Conservation (phyloP, 1,140 invertebrate genomes). For the Drosophila baimaii region DNA sequence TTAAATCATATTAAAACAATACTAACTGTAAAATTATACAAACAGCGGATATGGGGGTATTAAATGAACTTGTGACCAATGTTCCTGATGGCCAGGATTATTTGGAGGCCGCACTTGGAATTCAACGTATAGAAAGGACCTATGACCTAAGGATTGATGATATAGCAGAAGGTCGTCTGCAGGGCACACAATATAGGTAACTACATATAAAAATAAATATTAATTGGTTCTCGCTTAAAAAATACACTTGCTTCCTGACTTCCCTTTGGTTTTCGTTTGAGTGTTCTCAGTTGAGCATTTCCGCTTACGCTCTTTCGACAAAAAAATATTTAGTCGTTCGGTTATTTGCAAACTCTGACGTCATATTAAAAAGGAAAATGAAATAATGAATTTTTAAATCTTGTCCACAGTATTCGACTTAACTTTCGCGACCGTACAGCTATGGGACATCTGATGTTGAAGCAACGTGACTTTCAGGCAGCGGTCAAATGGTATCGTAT, state of each 20-base stretch:
- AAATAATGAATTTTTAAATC: background rate
- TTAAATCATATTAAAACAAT: background rate
- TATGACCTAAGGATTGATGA: constrained; percentile 17
- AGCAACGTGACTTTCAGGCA: constrained; percentile 19
- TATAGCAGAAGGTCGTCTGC: constrained; percentile 17
- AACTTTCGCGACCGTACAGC: constrained; percentile 36
- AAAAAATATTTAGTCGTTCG: no score
- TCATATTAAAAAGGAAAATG: background rate
- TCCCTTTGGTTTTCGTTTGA: no score
- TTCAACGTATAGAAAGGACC: constrained; percentile 17
- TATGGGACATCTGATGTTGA: constrained; percentile 40
- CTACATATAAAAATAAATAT: no score
- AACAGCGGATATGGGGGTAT: background rate
- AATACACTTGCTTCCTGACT: no score
- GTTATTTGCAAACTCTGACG: no score
- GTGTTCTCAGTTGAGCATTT: no score
- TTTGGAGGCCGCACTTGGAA: constrained; percentile 8
- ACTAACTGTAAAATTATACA: no score
- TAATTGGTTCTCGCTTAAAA: no score
- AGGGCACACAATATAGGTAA: constrained; percentile 22
- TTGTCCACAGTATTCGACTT: constrained; percentile 9
- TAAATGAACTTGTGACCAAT: constrained; percentile 5
- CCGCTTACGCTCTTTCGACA: no score
- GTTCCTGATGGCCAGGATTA: constrained; percentile 12
- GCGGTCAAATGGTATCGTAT: constrained; percentile 55